phyloP scores from a whole-genome alignment of 2,888 invertebrate species.

The Drosophila glabriapex region DNA sequence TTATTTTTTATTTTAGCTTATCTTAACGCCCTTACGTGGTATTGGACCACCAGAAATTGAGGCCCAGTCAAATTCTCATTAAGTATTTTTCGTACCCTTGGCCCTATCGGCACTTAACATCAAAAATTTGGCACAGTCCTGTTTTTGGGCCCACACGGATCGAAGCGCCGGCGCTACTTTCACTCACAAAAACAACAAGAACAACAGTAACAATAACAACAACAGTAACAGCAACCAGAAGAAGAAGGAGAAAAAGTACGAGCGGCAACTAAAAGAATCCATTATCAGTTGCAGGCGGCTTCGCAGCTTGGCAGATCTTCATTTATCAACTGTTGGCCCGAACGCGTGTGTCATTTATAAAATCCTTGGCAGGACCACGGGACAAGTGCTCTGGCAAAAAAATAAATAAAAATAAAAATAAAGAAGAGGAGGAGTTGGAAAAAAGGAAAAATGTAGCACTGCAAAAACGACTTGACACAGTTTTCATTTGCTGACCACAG shows the following conservation, averaged over 20 bases:
- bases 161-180: conserved; percentile 72
- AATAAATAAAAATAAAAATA: background rate
- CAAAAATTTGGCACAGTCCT: conserved; percentile 52
- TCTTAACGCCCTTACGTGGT: conserved; percentile 54
- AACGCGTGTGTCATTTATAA: conserved; percentile 72
- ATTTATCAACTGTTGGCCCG: conserved; percentile 64
- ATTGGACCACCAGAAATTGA: conserved; percentile 66
- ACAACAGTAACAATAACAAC: conserved; percentile 19
- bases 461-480: conserved; percentile 67
- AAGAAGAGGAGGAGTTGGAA: conserved; percentile 11
- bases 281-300: conserved; percentile 63
- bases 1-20: conserved; percentile 49
- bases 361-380: conserved; percentile 36
- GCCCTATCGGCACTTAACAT: conserved; percentile 51
- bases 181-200: conserved; percentile 51
- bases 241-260: background rate
- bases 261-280: conserved; percentile 37
- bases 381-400: conserved; percentile 47
- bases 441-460: conserved; percentile 23
- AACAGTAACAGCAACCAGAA: conserved; percentile 1
- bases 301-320: conserved; percentile 53
- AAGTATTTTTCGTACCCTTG: conserved; percentile 44
- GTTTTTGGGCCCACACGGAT: conserved; percentile 51
- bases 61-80: conserved; percentile 34
- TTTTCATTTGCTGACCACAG: conserved; percentile 54